phyloP scores from a whole-genome alignment of 2,113 vertebrate genomes.

The Macquaria ambigua region DNA sequence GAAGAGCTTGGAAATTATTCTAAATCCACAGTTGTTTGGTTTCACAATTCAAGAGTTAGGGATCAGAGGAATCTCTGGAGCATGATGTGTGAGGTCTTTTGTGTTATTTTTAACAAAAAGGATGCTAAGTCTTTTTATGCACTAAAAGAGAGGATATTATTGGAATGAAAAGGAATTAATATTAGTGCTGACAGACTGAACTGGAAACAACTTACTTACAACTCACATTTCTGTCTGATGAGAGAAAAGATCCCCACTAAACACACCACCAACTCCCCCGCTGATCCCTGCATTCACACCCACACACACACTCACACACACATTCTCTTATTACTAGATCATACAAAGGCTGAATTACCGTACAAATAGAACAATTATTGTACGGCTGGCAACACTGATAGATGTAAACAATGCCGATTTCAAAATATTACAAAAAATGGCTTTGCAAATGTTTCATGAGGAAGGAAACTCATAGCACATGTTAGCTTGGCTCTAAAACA shows the following conservation, averaged over 20 bases:
- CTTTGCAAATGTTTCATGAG: background rate
- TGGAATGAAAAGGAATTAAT: background rate
- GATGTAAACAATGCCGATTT: background rate
- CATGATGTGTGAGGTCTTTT: too few relatives aligned
- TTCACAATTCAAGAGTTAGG: too few relatives aligned
- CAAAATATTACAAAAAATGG: background rate
- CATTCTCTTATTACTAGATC: slow-evolving; percentile 15
- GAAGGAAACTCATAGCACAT: background rate
- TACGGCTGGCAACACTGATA: background rate
- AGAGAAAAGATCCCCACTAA: background rate
- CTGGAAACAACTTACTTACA: background rate
- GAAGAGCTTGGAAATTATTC: too few relatives aligned
- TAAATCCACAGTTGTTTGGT: too few relatives aligned
- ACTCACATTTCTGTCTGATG: background rate
- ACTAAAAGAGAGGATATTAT: background rate
- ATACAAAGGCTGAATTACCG: background rate
- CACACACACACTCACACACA: background rate
- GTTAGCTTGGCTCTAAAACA: background rate
- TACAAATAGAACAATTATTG: background rate
- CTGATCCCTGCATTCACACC: background rate
- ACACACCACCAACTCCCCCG: background rate
- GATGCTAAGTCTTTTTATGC: background rate
- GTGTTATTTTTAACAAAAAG: background rate
- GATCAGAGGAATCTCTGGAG: too few relatives aligned
- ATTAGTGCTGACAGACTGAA: background rate